Percentiles rank a stretch among this genome's conserved stretches.
Evolutionary conservation across 2,113 vertebrate species (phyloP).

Genomic region (Eclectus roratus): DNA sequence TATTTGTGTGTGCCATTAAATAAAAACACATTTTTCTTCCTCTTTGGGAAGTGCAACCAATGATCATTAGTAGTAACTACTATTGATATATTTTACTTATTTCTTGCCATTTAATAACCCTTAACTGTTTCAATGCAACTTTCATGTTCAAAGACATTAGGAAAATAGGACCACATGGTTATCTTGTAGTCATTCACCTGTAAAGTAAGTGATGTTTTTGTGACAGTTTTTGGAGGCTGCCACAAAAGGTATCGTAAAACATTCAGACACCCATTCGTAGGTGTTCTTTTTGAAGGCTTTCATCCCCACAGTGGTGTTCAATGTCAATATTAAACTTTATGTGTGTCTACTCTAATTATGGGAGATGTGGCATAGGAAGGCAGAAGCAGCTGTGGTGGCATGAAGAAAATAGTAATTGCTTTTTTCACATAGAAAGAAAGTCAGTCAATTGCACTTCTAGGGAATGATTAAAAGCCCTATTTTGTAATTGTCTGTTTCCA

Average conservation of each 20-base stretch:
- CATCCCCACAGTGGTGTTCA: not conserved
- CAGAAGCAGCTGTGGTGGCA: not conserved
- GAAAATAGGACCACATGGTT: not conserved
- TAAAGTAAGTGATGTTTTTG: not conserved
- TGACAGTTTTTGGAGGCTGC: not conserved
- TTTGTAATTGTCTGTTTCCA: not conserved
- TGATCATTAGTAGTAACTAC: not conserved
- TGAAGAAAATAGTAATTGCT: not conserved
- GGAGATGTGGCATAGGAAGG: not conserved
- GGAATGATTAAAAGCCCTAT: not conserved
- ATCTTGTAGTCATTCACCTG: not conserved
- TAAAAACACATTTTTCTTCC: not conserved
- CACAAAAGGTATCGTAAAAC: not conserved
- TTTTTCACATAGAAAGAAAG: not conserved
- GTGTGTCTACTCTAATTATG: not conserved
- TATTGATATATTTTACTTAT: not conserved
- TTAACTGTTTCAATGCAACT: not conserved
- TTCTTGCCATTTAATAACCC: not conserved
- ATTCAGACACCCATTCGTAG: not conserved
- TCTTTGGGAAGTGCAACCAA: not conserved
- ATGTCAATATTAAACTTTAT: not conserved
- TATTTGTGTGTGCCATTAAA: not conserved
- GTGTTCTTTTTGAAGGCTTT: not conserved
- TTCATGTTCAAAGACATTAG: not conserved
- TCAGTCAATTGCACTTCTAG: not conserved